Evolutionary conservation across 2,113 vertebrate genomes (phyloP), one percentile per base, ranked within the genome.

Genomic region (Lepus europaeus): DNA sequence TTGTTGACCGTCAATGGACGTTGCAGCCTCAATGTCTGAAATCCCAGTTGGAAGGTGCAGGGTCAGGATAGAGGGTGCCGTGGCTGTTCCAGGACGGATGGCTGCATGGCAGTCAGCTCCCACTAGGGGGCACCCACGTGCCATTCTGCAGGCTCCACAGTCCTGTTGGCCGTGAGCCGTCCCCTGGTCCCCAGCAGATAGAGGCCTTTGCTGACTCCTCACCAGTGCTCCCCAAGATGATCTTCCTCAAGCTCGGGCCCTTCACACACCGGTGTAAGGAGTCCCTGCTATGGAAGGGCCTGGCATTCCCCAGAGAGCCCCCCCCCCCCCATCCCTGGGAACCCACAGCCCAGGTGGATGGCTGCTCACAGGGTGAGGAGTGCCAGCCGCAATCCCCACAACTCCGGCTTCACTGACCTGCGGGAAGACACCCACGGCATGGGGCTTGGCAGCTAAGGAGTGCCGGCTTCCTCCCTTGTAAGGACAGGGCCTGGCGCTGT

Each of bases 61-160:
- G 10, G 33, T 76, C 68, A 17, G 23, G 13, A 53, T 14, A 20
- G 19, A 73, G 0, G n/a, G 29, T 1, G 25, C 51, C 5, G 4
- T 31, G 49, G 66, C 83, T 7, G 0, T 3, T 3, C 0, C 4
- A 3, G 16, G 51, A 59, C 5, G 29, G 49, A 17, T 6, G 4
- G 63, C 83, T 78, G 78, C 68, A 9, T 39, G 7, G n/a, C 1
- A 0, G 5, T 29, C 20, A 23, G 4, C 61, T 51, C 61, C 94
- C 98, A 78, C 97, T 97, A 98, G 98, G 96, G 98, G 98, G 97
- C 97, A 95, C 86, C 97, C 96, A 9, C 0, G 8, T 20, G 16
- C 70, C 45, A 0, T 33, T n/a, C n/a, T 14, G 53, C 61, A 9
- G 29, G 79, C 64, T 12, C 22, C 0, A 12, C 68, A 7, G 53